Conservation (phyloP, 1,140 invertebrate species). For the Drosophila littoralis region DNA sequence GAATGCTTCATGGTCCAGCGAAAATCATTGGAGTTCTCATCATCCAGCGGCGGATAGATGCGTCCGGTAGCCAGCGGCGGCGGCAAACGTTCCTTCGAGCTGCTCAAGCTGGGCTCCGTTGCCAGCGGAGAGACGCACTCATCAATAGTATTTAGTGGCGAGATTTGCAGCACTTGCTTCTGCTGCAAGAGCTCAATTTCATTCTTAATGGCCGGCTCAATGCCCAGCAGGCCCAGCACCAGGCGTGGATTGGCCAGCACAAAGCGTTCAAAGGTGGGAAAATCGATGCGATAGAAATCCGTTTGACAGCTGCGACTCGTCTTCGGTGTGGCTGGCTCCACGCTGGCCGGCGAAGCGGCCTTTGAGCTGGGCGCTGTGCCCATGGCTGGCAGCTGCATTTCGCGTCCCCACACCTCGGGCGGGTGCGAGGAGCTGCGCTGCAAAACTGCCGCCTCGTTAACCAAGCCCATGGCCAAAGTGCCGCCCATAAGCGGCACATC, state of each 20-base stretch:
- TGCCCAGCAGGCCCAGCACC: slow-evolving; percentile 79
- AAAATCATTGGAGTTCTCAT: slow-evolving; percentile 81
- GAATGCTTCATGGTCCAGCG: slow-evolving; percentile 81
- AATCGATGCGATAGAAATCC: slow-evolving; percentile 80
- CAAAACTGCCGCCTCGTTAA: slow-evolving; percentile 54
- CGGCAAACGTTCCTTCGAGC: slow-evolving; percentile 59
- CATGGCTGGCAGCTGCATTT: slow-evolving; percentile 60
- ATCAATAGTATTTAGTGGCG: slow-evolving; percentile 77
- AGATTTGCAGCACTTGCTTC: slow-evolving; percentile 75
- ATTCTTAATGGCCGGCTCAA: slow-evolving; percentile 71
- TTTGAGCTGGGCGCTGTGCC: slow-evolving; percentile 55
- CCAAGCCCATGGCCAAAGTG: slow-evolving; percentile 27
- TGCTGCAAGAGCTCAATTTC: slow-evolving; percentile 81
- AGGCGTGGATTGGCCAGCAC: slow-evolving; percentile 80
- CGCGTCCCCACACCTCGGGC: slow-evolving; percentile 88
- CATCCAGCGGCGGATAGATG: slow-evolving; percentile 65
- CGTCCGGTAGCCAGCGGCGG: slow-evolving; percentile 24
- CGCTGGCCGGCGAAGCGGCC: slow-evolving; percentile 30
- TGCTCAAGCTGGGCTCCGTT: slow-evolving; percentile 42
- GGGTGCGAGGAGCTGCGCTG: slow-evolving; percentile 91
- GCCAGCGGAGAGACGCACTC: slow-evolving; percentile 73
- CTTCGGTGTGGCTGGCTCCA: slow-evolving; percentile 31
- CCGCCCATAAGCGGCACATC: slow-evolving; percentile 38
- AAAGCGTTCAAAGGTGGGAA: slow-evolving; percentile 76
- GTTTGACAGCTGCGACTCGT: slow-evolving; percentile 73